Evolutionary conservation across 2,113 vertebrate genomes (phyloP).

Genomic region (Sorex araneus): DNA sequence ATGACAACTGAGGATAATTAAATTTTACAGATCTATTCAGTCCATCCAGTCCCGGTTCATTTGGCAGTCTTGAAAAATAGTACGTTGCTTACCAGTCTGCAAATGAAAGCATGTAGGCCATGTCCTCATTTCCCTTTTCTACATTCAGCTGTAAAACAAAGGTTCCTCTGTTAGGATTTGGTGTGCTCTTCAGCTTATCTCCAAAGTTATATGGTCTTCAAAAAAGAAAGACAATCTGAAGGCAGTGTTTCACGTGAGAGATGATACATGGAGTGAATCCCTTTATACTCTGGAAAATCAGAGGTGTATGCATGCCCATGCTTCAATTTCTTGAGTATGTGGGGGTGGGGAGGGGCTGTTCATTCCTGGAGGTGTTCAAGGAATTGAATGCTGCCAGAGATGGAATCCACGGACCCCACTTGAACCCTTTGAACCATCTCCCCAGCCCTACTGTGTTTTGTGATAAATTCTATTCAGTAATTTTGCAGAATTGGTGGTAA

Average conservation of each 20-base stretch:
- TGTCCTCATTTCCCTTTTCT: not conserved
- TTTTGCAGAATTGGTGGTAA: constrained; percentile 20
- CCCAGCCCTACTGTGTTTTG: too few species aligned
- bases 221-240: constrained; percentile 44
- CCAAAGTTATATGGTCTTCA: constrained; percentile 16
- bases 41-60: not conserved
- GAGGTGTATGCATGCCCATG: not conserved
- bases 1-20: constrained; percentile 54
- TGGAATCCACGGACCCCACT: too few species aligned
- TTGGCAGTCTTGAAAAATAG: constrained; percentile 25
- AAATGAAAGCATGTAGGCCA: not conserved
- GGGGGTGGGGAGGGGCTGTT: too few species aligned
- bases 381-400: too few species aligned
- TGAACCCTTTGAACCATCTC: too few species aligned
- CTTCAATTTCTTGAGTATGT: constrained; percentile 1
- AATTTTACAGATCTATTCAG: constrained; percentile 24
- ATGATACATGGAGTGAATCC: not conserved
- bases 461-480: not conserved
- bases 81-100: not conserved
- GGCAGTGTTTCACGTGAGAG: constrained; percentile 7
- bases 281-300: constrained; percentile 22
- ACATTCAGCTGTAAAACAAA: constrained; percentile 51
- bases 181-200: not conserved
- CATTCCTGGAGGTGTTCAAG: too few species aligned
- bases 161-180: not conserved